A percentile compares a stretch with the other conserved stretches of the same genome.
phyloP scores from a whole-genome alignment of 2,888 invertebrate genomes.

The Cremastinae sp. region DNA sequence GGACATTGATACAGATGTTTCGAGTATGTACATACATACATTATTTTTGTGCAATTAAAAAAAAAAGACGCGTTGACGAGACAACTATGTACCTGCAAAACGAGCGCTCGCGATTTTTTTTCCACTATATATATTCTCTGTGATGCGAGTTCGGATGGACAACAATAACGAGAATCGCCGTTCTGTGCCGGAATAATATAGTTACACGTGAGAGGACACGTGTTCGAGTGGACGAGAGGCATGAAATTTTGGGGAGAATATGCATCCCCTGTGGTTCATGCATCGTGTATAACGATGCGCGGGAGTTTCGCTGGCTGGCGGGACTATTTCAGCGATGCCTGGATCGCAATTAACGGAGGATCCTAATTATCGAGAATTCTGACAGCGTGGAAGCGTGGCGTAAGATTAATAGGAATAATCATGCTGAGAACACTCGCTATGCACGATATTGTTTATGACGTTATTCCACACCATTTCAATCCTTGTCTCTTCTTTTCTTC shows the following conservation, averaged over 20 bases:
- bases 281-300: neutral
- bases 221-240: conserved; percentile 2
- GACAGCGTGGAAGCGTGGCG: neutral
- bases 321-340: conserved; percentile 23
- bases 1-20: too few species aligned
- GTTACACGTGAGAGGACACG: conserved; percentile 32
- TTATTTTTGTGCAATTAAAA: too few species aligned
- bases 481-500: neutral
- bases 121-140: neutral
- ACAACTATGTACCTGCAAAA: too few species aligned
- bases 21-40: too few species aligned
- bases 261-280: conserved; percentile 17
- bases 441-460: neutral
- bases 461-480: neutral
- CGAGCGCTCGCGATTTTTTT: neutral
- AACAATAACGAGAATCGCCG: neutral
- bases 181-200: neutral
- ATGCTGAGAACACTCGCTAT: neutral
- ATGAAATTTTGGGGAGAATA: conserved; percentile 25
- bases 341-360: conserved; percentile 39
- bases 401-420: conserved; percentile 33
- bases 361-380: conserved; percentile 41
- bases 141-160: neutral
- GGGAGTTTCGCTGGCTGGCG: conserved; percentile 9
- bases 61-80: too few species aligned